Percentiles rank a stretch among this genome's conserved stretches.
These are phyloP conservation scores for Hippopotamus amphibius DNA, from an alignment of 2,113 vertebrate species.

Conservation along the genomic window DNA sequence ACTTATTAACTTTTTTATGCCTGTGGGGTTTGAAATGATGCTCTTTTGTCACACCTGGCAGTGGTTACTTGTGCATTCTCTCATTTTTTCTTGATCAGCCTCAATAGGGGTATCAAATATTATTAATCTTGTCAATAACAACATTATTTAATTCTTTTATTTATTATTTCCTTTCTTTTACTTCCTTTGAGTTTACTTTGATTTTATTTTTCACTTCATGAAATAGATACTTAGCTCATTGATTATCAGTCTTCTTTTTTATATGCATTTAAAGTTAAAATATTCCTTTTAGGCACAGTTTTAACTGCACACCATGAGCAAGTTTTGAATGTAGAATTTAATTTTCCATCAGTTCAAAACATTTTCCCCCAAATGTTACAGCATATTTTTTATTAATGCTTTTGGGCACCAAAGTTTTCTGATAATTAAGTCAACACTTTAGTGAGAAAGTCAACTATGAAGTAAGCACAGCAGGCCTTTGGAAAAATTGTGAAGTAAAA, in stretches of 20 bases:
- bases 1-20: neutral
- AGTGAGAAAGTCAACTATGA: neutral
- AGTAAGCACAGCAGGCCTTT: neutral
- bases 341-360: neutral
- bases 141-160: neutral
- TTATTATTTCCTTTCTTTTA: neutral
- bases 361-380: neutral
- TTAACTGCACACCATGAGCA: neutral
- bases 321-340: conserved; percentile 9
- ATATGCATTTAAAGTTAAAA: neutral
- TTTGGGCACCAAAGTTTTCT: neutral
- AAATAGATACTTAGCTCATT: neutral
- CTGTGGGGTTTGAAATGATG: neutral
- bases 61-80: neutral
- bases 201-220: neutral
- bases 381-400: conserved; percentile 1
- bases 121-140: neutral
- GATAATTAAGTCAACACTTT: conserved; percentile 19
- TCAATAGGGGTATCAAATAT: neutral
- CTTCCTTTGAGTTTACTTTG: neutral
- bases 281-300: neutral
- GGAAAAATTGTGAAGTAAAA: neutral
- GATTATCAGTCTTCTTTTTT: neutral
- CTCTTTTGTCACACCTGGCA: neutral
- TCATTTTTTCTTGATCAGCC: neutral